phyloP scores from a whole-genome alignment of 2,113 vertebrate species.

The Macaca nemestrina region DNA sequence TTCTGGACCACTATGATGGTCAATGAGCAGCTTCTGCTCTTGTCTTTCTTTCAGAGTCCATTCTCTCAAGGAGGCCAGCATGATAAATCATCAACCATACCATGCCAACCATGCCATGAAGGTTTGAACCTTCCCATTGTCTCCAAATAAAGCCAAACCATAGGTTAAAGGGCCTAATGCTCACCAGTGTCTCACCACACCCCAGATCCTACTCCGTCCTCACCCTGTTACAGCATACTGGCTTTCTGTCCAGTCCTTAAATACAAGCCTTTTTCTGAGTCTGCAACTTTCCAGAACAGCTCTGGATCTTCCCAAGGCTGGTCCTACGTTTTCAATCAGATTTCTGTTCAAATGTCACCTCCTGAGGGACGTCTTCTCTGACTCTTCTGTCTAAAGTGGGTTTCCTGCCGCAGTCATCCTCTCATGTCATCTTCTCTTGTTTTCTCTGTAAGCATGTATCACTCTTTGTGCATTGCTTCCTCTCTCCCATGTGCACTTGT shows the following conservation, averaged over 20 bases:
- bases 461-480: not conserved
- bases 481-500: not conserved
- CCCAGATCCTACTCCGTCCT: not conserved
- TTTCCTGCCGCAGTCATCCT: not conserved
- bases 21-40: not conserved
- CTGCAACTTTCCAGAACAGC: not conserved
- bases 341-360: not conserved
- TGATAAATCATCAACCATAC: not conserved
- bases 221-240: too few species aligned
- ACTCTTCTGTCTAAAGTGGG: not conserved
- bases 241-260: not conserved
- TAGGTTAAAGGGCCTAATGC: not conserved
- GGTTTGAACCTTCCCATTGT: not conserved
- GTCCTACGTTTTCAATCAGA: not conserved
- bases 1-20: not conserved
- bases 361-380: not conserved
- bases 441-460: not conserved
- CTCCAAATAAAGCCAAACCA: not conserved
- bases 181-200: not conserved
- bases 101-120: too few species aligned
- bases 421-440: not conserved
- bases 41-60: not conserved
- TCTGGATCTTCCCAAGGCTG: not conserved
- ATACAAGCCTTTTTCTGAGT: not conserved
- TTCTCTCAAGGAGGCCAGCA: not conserved